Evolutionary conservation across 2,113 vertebrate species (phyloP), one percentile per base, ranked within the genome.

Genomic region (Rhombomys opimus): DNA sequence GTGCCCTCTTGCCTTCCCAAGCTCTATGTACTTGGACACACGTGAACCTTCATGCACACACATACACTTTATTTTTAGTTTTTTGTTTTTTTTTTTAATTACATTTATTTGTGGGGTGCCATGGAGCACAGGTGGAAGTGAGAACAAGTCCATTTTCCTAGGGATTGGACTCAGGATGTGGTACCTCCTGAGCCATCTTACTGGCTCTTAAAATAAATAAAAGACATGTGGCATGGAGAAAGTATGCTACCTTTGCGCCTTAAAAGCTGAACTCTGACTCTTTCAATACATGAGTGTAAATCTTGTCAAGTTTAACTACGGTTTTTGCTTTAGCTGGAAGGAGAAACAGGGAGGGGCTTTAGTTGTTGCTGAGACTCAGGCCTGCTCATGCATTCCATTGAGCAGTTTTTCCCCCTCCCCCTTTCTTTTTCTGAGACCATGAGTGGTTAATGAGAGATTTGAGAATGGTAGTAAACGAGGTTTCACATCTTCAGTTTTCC

Each of bases 361-460:
- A 80, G 54, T 85, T 94, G n/a, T 89, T 91, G 41, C n/a, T 87
- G 54, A 95, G 52, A 95, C 61, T 96, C 46, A 59, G 67, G 13
- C 70, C 87, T 97, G 92, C 67, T 72, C 20, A 38, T 59, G 59
- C 38, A 15, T 96, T 95, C 95, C 93, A 91, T 89, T 97, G 91
- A 46, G 46, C 46, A 46, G 46, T 46, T 46, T 46, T 41, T 4
- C 41, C 96, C 57, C 75, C 78, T 57, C 63, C 25, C 15, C 27
- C 20, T 23, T 25, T 20, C 54, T 27, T 30, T 82, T 72, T 80
- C 75, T 89, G 76, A 93, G 84, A 92, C 59, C 35, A 25, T 93
- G 91, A 97, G 94, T 97, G 82, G 65, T 38, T 96, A 94, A 95
- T 93, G 84, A 93, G 91, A 97, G 77, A 95, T 91, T 93, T 73